Evolutionary conservation across 2,113 vertebrate genomes (phyloP).

Genomic region (Sisor rabdophorus): DNA sequence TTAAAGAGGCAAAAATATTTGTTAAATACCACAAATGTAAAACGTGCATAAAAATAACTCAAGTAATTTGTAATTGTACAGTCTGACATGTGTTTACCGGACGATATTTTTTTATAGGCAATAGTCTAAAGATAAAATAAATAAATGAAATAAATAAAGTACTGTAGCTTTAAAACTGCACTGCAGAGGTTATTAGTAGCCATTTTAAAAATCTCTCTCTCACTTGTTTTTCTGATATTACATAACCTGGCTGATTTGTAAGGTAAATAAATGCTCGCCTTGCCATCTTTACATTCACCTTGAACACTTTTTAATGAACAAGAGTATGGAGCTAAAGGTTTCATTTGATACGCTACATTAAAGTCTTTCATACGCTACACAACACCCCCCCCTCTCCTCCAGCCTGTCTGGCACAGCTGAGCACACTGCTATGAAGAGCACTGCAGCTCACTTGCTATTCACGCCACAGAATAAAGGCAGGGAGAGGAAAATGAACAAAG

Average conservation of each 20-base stretch:
- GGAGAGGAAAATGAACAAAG: background rate
- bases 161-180: slow-evolving; percentile 33
- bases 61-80: too few relatives aligned
- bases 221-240: slow-evolving; percentile 16
- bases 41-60: background rate
- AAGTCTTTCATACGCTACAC: slow-evolving; percentile 24
- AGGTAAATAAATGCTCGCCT: background rate
- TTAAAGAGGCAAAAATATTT: background rate
- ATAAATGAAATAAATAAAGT: background rate
- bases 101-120: background rate
- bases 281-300: background rate
- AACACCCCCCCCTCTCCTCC: slow-evolving; percentile 6
- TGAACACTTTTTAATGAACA: background rate
- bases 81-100: background rate
- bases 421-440: slow-evolving; percentile 19
- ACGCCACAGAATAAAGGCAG: slow-evolving; percentile 11
- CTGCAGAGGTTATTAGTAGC: slow-evolving; percentile 27
- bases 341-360: slow-evolving; percentile 10
- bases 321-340: background rate
- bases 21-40: background rate
- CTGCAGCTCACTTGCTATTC: slow-evolving; percentile 39
- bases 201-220: slow-evolving; percentile 12
- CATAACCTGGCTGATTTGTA: background rate
- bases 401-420: slow-evolving; percentile 35
- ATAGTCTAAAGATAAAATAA: background rate